Percentiles rank a stretch among this genome's conserved stretches.
These are phyloP conservation scores for Drosophila testacea DNA, from an alignment of 2,888 invertebrate species.

Conservation along the genomic window DNA sequence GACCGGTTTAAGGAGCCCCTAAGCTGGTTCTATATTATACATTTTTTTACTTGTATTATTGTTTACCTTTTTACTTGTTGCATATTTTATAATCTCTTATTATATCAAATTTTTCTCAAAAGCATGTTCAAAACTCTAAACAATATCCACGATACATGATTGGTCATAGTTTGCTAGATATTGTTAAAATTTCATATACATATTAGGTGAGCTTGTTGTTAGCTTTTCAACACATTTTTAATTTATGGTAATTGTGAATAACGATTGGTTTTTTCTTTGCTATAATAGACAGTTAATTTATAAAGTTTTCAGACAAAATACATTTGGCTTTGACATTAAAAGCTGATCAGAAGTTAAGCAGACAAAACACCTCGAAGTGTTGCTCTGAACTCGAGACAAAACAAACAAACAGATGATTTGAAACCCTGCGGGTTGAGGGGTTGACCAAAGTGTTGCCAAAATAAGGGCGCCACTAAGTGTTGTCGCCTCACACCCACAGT, in stretches of 20 bases:
- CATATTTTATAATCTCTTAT: no score
- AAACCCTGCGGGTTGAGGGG: conserved; percentile 21
- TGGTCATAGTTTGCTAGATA: no score
- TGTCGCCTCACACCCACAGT: conserved; percentile 11
- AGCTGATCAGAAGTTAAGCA: conserved; percentile 77
- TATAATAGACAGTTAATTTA: conserved; percentile 32
- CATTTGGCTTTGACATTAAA: conserved; percentile 70
- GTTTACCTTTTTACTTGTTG: no score
- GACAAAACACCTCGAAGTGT: conserved; percentile 62
- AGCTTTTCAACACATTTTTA: neutral
- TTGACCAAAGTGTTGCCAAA: conserved; percentile 44
- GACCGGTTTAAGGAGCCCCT: no score
- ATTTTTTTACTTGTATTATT: no score
- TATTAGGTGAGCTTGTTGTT: neutral
- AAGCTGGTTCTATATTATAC: no score
- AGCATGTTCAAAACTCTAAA: conserved; percentile 18
- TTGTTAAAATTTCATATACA: no score
- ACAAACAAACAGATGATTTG: conserved; percentile 32
- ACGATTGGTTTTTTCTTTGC: conserved; percentile 14
- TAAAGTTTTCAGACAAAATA: conserved; percentile 74
- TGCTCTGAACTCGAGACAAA: conserved; percentile 53
- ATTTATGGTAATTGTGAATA: neutral
- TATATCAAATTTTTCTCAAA: no score
- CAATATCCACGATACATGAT: neutral
- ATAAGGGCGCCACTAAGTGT: conserved; percentile 61